Percentiles rank a stretch among this genome's conserved stretches.
These are phyloP conservation scores for Poecilia picta DNA, from an alignment of 2,797 vertebrate genomes.

Conservation along the genomic window DNA sequence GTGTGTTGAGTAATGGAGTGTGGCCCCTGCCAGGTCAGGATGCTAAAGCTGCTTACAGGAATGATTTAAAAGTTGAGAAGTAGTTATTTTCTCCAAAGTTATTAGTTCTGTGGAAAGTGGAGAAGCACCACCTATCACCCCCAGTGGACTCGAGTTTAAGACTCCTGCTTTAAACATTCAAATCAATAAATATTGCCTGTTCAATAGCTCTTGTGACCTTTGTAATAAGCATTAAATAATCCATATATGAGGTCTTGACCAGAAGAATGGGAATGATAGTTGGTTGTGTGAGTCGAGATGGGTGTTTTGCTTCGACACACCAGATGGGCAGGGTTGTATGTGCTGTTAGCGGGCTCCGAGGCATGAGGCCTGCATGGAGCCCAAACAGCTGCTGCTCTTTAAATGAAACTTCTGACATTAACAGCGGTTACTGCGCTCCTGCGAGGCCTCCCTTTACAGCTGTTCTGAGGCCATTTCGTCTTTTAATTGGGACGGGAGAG, in stretches of 20 bases:
- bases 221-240: conserved; percentile 24
- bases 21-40: not conserved
- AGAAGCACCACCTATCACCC: not conserved
- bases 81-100: not conserved
- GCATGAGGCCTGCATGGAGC: conserved; percentile 54
- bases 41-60: not conserved
- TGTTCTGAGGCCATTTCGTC: conserved; percentile 79
- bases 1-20: not conserved
- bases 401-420: conserved; percentile 83
- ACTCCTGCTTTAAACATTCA: conserved; percentile 3
- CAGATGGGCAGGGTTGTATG: conserved; percentile 75
- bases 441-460: conserved; percentile 82
- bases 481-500: conserved; percentile 81
- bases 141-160: not conserved
- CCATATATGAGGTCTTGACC: conserved; percentile 2
- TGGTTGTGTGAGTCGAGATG: conserved; percentile 11
- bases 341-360: conserved; percentile 60
- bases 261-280: conserved; percentile 12
- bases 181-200: conserved; percentile 18
- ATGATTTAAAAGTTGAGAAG: not conserved
- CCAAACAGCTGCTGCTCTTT: conserved; percentile 84
- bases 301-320: conserved; percentile 45
- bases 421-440: conserved; percentile 79
- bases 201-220: not conserved
- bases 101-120: not conserved